Percentiles rank a stretch among this genome's conserved stretches.
Evolutionary conservation across 2,797 vertebrate species (phyloP).

Genomic region (Hippoglossus hippoglossus): DNA sequence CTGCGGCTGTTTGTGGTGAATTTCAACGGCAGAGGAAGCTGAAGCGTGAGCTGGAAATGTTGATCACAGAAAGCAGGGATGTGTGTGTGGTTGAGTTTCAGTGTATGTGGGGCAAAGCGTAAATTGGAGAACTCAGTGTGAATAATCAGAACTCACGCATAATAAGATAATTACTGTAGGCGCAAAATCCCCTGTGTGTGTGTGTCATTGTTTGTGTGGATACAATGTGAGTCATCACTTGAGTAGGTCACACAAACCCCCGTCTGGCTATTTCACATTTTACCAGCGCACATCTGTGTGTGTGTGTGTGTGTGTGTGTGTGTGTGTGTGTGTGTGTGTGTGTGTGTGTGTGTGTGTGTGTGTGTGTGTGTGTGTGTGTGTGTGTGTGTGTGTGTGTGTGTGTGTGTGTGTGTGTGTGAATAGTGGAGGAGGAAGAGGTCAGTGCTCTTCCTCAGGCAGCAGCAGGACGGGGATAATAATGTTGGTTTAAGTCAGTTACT

Average conservation of each 20-base stretch:
- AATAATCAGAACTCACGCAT: constrained; percentile 33
- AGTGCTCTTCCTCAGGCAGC: constrained; percentile 20
- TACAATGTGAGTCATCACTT: constrained; percentile 42
- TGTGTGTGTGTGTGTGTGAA: too few species aligned
- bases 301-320: constrained; percentile 21
- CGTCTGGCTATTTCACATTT: constrained; percentile 16
- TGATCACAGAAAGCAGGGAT: too few species aligned
- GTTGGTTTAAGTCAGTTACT: background rate
- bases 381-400: too few species aligned
- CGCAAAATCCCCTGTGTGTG: constrained; percentile 22
- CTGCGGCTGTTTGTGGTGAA: too few species aligned
- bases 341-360: background rate
- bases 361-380: too few species aligned
- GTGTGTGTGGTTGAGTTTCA: background rate
- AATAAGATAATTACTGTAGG: constrained; percentile 46
- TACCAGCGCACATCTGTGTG: constrained; percentile 39
- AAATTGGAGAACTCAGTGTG: constrained; percentile 10
- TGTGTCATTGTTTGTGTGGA: constrained; percentile 17
- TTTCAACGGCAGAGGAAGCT: too few species aligned
- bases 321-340: constrained; percentile 32
- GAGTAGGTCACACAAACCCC: constrained; percentile 24
- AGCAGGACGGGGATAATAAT: background rate
- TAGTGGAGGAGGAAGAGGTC: constrained; percentile 31
- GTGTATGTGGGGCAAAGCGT: constrained; percentile 11
- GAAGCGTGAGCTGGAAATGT: too few species aligned